Percentiles rank a stretch among this genome's conserved stretches.
phyloP scores from a whole-genome alignment of 2,797 vertebrate genomes.

The Syngnathus rostellatus region DNA sequence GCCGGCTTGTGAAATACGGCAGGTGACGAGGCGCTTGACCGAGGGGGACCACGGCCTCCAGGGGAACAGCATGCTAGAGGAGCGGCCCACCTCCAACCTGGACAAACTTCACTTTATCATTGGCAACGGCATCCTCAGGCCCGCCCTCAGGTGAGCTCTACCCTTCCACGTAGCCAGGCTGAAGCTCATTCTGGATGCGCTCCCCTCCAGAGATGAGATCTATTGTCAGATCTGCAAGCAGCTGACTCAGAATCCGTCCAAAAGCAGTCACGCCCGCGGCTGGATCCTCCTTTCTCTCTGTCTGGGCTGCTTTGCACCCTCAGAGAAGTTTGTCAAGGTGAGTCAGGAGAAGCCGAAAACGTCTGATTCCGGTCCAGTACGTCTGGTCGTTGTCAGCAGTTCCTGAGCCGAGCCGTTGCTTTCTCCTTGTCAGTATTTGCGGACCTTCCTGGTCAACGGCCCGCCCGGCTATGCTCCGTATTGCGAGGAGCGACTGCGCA shows the following conservation, averaged over 20 bases:
- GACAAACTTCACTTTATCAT: slow-evolving; percentile 99
- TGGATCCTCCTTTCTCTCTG: slow-evolving; percentile 98
- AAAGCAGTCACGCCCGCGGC: slow-evolving; percentile 91
- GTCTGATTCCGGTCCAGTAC: no score
- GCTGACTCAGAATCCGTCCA: slow-evolving; percentile 90
- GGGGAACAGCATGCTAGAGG: slow-evolving; percentile 96
- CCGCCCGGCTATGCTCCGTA: slow-evolving; percentile 92
- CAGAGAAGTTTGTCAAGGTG: slow-evolving; percentile 96
- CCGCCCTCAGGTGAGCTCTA: slow-evolving; percentile 77
- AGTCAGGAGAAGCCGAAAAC: slow-evolving; percentile 7
- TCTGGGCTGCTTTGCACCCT: slow-evolving; percentile 91
- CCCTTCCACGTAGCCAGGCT: neutral
- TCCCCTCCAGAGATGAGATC: slow-evolving; percentile 83
- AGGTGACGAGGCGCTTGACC: slow-evolving; percentile 89
- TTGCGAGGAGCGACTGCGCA: slow-evolving; percentile 87
- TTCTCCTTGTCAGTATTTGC: slow-evolving; percentile 72
- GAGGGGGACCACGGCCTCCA: slow-evolving; percentile 82
- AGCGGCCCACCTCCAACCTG: slow-evolving; percentile 92
- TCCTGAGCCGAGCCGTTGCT: no score
- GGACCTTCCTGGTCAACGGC: slow-evolving; percentile 84
- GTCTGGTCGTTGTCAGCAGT: neutral
- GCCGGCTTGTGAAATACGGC: neutral
- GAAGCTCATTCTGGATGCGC: neutral
- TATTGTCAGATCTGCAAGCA: slow-evolving; percentile 98
- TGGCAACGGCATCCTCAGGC: slow-evolving; percentile 90